Evolutionary conservation across 2,113 vertebrate species (phyloP), one percentile per base, ranked within the genome.

Genomic region (Percopsis transmontana): DNA sequence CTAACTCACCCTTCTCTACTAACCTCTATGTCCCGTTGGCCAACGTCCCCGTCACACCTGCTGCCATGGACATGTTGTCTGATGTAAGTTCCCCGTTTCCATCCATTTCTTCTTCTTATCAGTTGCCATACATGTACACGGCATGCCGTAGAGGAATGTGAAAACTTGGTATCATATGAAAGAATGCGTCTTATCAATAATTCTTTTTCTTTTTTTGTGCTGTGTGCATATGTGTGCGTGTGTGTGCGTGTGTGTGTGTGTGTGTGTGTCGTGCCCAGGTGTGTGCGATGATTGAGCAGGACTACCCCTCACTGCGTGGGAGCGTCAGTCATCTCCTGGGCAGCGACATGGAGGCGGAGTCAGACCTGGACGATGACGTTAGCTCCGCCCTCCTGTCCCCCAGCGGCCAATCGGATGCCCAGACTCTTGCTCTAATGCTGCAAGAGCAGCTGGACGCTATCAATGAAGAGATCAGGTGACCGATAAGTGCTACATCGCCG

Each of bases 391-490:
- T 95, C 70, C 91, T 96, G 27, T 99, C 96, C 19, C 97, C 96
- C 5, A 89, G 96, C 0, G 94, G 96, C 58, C 96, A 96, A 85
- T 99, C 96, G 0, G 97, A 99, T 0, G 96, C 97, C 16, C 96
- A 99, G 88, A 99, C 97, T 0, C 84, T 99, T 39, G 96, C 97
- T 58, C 92, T 98, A 77, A 99, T 98, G 97, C 90, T 99, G 24
- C 97, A 99, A 83, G 94, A 99, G 85, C 97, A 99, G 85, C 92
- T 99, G 53, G 97, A 99, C 23, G 96, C 96, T 71, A 98, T 99
- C 90, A 98, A 99, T 0, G 94, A 97, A 76, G 97, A 99, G 92
- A 99, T 99, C 89, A 96, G 97, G 97, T 95, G 83, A 82, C 56
- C 40, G 62, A 50, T 27, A 55, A 19, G 72, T 58, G 62, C 24